phyloP scores from a whole-genome alignment of 2,797 vertebrate genomes.

The Lepilemur septentrionalis region DNA sequence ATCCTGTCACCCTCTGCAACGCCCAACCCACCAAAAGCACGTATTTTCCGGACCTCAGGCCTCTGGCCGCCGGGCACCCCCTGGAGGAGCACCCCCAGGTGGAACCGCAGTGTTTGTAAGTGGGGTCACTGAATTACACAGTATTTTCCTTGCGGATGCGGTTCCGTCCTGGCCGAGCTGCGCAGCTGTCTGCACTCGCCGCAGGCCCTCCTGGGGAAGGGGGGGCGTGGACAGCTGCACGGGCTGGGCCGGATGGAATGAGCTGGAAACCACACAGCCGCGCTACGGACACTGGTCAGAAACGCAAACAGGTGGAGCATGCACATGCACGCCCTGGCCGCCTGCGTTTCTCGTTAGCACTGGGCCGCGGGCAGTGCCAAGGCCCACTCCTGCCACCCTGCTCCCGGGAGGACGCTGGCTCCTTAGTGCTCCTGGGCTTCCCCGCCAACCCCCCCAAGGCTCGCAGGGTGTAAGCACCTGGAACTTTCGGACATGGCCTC shows the following conservation, averaged over 20 bases:
- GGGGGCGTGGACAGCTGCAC: conserved; percentile 74
- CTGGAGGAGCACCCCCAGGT: background rate
- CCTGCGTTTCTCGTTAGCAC: conserved; percentile 52
- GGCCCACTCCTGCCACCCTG: background rate
- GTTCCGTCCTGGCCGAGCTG: conserved; percentile 77
- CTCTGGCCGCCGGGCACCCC: background rate
- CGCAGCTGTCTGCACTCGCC: conserved; percentile 64
- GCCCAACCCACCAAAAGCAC: background rate
- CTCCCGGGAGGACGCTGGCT: rapidly evolving
- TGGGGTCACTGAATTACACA: conserved; percentile 78
- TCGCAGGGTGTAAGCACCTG: background rate
- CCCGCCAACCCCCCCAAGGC: background rate
- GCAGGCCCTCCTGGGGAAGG: conserved; percentile 70
- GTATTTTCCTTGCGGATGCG: conserved; percentile 78
- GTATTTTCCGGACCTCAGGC: conserved; percentile 13
- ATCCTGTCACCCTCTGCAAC: background rate
- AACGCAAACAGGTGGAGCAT: conserved; percentile 58
- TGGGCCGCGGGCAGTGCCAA: background rate
- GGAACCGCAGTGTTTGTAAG: conserved; percentile 77
- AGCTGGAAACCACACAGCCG: conserved; percentile 50
- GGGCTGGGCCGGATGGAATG: conserved; percentile 50
- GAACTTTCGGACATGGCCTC: background rate
- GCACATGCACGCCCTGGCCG: conserved; percentile 20
- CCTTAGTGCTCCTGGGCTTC: rapidly evolving
- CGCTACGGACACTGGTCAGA: conserved; percentile 64